Evolutionary conservation across 2,113 vertebrate species (phyloP), one percentile per base, ranked within the genome.

Genomic region (Cyphotilapia sp.): DNA sequence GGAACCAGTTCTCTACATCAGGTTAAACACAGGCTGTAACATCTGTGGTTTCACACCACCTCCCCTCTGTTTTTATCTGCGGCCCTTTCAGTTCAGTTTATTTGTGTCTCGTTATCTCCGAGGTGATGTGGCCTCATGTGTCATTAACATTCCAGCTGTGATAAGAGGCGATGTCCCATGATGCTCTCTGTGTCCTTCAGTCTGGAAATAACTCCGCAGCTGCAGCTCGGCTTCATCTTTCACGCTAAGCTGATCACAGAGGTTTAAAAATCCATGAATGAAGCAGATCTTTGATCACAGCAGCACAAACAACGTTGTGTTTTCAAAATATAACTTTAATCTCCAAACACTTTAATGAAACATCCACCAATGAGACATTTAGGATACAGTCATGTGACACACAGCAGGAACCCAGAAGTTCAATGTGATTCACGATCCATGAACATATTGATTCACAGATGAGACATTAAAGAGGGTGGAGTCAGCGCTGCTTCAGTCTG

Each of bases 101-200:
- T 90, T 85, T 88, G 8, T 1, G 82, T 83, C 53, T 66, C 56
- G 14, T 57, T 86, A 74, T 88, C 83, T 74, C 22, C 2, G 19
- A 16, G 40, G 74, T 13, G 16, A 53, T 4, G 61, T 66, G 24
- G 3, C 45, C 74, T 14, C 13, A 63, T 22, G 9, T 33, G 0
- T 40, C 71, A 69, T 89, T 84, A 91, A 93, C 88, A 94, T 94
- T 93, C 93, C 47, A 12, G 29, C 85, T 83, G 83, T 80, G 91
- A 92, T 86, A 91, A 74, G 76, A 54, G 3, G 13, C 35, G 71
- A 80, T 87, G 80, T 82, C 76, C 86, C 84, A 83, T 16, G 57
- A 83, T 90, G 81, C 88, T 80, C 16, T 11, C 24, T 3, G 22
- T 38, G 83, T 53, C 80, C 85, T 78, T 76, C 76, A 49, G 45